A percentile compares a stretch with the other conserved stretches of the same genome.
Conservation (phyloP, 2,797 vertebrate genomes). For the Phrynocephalus forsythii region DNA sequence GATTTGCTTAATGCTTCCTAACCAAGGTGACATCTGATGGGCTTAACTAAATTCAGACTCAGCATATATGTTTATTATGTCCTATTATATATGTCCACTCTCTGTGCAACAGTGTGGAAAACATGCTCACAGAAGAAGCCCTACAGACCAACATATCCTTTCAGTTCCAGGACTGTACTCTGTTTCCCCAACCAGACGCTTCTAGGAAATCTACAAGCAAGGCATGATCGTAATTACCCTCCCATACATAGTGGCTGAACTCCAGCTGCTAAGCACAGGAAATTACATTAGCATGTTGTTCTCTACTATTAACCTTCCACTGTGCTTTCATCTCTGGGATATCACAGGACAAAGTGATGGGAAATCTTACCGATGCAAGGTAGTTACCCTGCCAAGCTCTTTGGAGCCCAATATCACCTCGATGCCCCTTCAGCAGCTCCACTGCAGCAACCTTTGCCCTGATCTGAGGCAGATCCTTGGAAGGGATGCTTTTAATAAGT, state of each 20-base stretch:
- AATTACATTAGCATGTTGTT: neutral
- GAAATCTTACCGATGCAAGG: conserved; percentile 80
- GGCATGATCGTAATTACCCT: neutral
- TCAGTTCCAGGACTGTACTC: neutral
- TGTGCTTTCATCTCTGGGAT: neutral
- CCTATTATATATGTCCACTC: neutral
- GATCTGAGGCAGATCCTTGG: conserved; percentile 88
- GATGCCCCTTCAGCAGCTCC: conserved; percentile 92
- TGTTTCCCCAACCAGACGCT: too few species aligned
- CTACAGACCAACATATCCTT: neutral
- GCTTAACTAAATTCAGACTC: neutral
- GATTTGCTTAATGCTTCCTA: neutral
- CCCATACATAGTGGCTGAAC: neutral
- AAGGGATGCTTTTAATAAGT: conserved; percentile 89
- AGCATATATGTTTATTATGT: neutral
- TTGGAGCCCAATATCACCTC: conserved; percentile 90
- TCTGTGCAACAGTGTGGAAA: neutral
- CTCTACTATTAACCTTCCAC: neutral
- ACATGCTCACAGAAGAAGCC: neutral
- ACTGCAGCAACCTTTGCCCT: conserved; percentile 92
- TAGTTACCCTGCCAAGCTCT: conserved; percentile 95
- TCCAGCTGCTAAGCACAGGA: neutral
- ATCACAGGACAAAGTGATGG: neutral
- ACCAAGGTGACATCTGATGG: neutral
- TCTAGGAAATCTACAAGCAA: neutral